Evolutionary conservation across 1,140 invertebrate genomes (phyloP).

Genomic region (Pteromalus puparum): DNA sequence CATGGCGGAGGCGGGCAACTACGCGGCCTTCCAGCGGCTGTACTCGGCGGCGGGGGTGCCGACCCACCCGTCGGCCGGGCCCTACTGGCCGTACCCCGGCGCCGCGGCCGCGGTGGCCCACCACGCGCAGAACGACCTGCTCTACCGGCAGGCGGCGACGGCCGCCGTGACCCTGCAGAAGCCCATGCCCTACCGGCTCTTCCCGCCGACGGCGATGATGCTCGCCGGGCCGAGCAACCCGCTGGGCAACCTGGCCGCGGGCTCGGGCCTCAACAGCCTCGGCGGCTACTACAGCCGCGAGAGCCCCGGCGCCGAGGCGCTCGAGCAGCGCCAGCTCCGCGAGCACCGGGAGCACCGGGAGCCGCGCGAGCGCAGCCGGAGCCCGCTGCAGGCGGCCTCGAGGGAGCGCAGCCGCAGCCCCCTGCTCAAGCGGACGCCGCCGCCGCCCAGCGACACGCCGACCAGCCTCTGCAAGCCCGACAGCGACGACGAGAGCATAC

Average conservation of each 20-base stretch:
- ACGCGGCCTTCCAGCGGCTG: conserved; percentile 95
- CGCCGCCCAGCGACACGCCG: conserved; percentile 66
- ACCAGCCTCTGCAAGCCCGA: conserved; percentile 71
- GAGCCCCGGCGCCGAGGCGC: conserved; percentile 49
- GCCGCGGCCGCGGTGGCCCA: conserved; percentile 46
- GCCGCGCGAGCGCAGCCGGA: conserved; percentile 68
- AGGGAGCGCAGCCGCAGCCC: conserved; percentile 71
- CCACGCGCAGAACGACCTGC: conserved; percentile 83
- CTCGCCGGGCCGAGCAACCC: conserved; percentile 80
- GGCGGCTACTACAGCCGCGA: conserved; percentile 78
- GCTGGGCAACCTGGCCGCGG: conserved; percentile 70
- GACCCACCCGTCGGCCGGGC: conserved; percentile 80
- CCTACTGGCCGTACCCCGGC: conserved; percentile 78
- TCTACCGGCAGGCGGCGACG: conserved; percentile 84
- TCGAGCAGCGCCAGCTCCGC: conserved; percentile 70
- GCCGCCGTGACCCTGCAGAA: conserved; percentile 89
- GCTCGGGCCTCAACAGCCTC: conserved; percentile 77
- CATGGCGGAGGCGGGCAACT: conserved; percentile 96
- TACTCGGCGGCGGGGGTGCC: conserved; percentile 80
- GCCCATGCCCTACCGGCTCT: conserved; percentile 89
- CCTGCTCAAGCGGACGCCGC: conserved; percentile 61
- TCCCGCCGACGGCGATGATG: conserved; percentile 79
- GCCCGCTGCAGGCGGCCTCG: conserved; percentile 56
- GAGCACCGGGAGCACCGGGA: conserved; percentile 68
- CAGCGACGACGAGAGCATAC: conserved; percentile 78